These are phyloP conservation scores for Prunella strophiata DNA, from an alignment of 2,797 vertebrate genomes.

Conservation along the genomic window DNA sequence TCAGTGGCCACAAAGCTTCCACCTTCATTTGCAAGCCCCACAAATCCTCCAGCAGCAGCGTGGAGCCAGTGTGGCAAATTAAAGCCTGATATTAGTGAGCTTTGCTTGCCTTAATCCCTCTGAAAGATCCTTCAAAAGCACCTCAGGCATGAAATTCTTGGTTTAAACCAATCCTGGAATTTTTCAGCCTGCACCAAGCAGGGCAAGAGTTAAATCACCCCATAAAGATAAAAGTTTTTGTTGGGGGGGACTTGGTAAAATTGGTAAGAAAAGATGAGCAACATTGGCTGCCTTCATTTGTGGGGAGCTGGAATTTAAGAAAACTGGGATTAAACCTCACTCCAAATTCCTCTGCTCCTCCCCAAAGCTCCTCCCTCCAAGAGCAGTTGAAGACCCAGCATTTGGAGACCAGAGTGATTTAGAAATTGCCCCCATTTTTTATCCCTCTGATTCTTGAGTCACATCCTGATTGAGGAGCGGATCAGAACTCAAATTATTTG, in stretches of 20 bases:
- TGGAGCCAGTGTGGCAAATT: not conserved
- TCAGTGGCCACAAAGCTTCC: not conserved
- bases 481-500: constrained; percentile 12
- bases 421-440: constrained; percentile 17
- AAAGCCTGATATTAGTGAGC: not conserved
- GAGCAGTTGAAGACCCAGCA: not conserved
- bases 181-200: not conserved
- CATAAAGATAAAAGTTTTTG: not conserved
- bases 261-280: not conserved
- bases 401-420: not conserved
- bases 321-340: not conserved
- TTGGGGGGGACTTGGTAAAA: not conserved
- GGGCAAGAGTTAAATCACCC: not conserved
- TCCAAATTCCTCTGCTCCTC: not conserved
- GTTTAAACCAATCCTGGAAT: not conserved
- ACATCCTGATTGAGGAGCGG: constrained; percentile 39
- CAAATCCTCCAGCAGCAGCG: not conserved
- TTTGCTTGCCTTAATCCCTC: not conserved
- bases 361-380: not conserved
- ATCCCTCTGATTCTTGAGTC: constrained; percentile 23
- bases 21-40: not conserved
- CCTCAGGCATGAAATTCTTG: not conserved
- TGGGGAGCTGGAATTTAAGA: not conserved
- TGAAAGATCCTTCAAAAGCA: not conserved
- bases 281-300: not conserved